phyloP scores from a whole-genome alignment of 2,797 vertebrate species.

The Mus caroli region DNA sequence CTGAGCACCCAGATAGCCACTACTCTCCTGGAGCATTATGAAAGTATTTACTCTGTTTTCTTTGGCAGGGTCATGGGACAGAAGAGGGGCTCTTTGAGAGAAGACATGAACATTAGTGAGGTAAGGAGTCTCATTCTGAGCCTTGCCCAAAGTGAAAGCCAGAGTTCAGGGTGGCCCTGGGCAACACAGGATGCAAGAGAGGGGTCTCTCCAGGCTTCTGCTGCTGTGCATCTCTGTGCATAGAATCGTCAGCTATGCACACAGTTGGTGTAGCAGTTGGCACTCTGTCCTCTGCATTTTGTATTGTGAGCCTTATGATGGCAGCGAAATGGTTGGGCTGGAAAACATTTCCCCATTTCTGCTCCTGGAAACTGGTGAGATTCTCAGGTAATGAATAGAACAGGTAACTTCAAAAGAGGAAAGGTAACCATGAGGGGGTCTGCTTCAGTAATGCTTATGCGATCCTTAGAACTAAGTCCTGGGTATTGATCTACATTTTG shows the following conservation, averaged over 20 bases:
- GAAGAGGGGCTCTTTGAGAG: not conserved
- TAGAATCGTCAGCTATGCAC: not conserved
- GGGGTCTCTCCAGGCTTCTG: not conserved
- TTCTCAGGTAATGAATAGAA: not conserved
- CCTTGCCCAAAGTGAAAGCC: not conserved
- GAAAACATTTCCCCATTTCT: not conserved
- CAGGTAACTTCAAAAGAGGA: not conserved
- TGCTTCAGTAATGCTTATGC: not conserved
- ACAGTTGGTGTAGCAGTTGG: not conserved
- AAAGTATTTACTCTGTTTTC: conserved; percentile 7
- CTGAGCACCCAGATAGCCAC: not conserved
- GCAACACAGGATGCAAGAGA: not conserved
- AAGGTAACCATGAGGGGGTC: not conserved
- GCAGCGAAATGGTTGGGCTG: not conserved
- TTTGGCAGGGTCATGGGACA: not conserved
- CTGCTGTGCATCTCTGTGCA: not conserved
- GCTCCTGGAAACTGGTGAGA: conserved; percentile 22
- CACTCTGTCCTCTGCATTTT: not conserved
- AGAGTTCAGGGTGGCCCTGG: not conserved
- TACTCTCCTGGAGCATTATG: not conserved
- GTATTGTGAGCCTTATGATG: not conserved
- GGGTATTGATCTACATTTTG: not conserved
- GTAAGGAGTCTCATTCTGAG: not conserved
- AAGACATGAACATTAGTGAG: not conserved
- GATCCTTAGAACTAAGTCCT: not conserved